A percentile compares a stretch with the other conserved stretches of the same genome.
These are phyloP conservation scores for Ophion obscuratus DNA, from an alignment of 2,888 invertebrate genomes.

Conservation along the genomic window DNA sequence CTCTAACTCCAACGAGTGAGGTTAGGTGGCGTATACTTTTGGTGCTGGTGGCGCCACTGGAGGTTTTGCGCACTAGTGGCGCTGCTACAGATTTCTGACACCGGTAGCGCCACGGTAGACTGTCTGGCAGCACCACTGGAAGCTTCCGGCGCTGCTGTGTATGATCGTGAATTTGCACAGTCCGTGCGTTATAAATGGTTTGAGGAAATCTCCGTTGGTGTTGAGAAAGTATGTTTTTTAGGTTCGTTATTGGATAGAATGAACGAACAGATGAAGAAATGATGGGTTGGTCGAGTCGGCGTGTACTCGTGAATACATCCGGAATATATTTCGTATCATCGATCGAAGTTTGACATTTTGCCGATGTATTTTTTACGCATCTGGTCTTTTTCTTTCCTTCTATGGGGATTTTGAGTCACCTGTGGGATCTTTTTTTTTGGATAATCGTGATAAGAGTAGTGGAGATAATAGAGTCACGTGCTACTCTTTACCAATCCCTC, in stretches of 20 bases:
- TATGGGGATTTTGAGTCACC: background rate
- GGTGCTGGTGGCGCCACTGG: too few species aligned
- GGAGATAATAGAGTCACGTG: background rate
- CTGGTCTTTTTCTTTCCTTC: background rate
- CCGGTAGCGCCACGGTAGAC: background rate
- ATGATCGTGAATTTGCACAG: background rate
- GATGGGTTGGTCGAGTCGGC: background rate
- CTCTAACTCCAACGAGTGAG: too few species aligned
- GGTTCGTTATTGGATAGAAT: background rate
- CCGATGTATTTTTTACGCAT: background rate
- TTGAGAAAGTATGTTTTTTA: background rate
- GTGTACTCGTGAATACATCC: background rate
- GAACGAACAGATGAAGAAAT: background rate
- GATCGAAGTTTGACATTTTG: background rate
- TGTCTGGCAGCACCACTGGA: background rate
- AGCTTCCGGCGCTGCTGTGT: background rate
- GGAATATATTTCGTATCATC: too few species aligned
- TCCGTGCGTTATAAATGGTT: background rate
- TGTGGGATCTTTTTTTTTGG: background rate
- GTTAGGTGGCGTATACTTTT: too few species aligned
- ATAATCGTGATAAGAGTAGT: background rate
- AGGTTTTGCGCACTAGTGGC: too few species aligned
- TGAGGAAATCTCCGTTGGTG: too few species aligned
- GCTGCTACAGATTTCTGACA: background rate
- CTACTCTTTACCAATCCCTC: background rate